A percentile compares a stretch with the other conserved stretches of the same genome.
phyloP scores from a whole-genome alignment of 2,888 invertebrate species.

The Ceraclea dissimilis region DNA sequence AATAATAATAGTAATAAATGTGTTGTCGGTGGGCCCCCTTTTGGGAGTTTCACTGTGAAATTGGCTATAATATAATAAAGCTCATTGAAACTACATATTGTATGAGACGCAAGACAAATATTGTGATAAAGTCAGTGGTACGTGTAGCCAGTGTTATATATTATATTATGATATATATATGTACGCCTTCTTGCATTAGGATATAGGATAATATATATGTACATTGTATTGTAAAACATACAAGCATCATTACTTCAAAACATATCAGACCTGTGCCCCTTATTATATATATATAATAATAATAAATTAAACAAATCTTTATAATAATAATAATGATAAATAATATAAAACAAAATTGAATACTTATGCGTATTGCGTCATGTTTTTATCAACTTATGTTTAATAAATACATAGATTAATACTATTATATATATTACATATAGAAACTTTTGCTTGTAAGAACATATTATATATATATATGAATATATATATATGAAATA shows the following conservation, averaged over 20 bases:
- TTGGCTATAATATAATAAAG: slow-evolving; percentile 17
- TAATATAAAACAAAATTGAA: slow-evolving; percentile 35
- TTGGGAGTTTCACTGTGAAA: slow-evolving; percentile 2
- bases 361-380: slow-evolving; percentile 26
- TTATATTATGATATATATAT: no score
- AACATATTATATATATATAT: slow-evolving; percentile 6
- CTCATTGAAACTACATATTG: slow-evolving; percentile 7
- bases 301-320: slow-evolving; percentile 16
- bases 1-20: neutral
- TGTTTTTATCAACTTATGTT: slow-evolving; percentile 26
- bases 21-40: neutral
- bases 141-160: slow-evolving; percentile 34
- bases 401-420: slow-evolving; percentile 20
- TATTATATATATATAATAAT: slow-evolving; percentile 42
- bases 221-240: slow-evolving; percentile 44
- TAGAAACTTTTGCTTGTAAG: neutral
- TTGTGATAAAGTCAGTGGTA: slow-evolving; percentile 27
- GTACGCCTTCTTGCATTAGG: slow-evolving; percentile 49
- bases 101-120: slow-evolving; percentile 23
- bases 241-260: slow-evolving; percentile 68
- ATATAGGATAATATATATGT: slow-evolving; percentile 35
- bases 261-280: slow-evolving; percentile 76
- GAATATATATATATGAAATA: slow-evolving; percentile 8
- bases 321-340: neutral
- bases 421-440: neutral